Evolutionary conservation across 2,113 vertebrate genomes (phyloP), one percentile per base, ranked within the genome.

Genomic region (Sylvilagus bachmani): DNA sequence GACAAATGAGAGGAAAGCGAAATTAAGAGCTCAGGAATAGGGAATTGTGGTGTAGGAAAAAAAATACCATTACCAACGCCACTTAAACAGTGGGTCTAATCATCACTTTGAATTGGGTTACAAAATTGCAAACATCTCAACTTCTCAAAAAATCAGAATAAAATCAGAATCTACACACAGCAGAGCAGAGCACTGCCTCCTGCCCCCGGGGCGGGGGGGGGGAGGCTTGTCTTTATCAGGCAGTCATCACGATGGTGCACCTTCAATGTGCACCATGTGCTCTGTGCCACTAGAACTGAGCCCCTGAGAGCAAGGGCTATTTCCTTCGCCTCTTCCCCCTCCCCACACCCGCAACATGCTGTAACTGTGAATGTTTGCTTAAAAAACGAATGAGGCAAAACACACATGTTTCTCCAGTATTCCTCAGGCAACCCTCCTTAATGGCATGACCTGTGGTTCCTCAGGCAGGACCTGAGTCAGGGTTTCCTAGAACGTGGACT

Each of bases 211-310:
- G 3, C 5, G 44, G 38, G 38, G 38, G 44, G 44, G 6, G 44
- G 6, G 44, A 7, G 44, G 44, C 29, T 55, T 69, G 51, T 49
- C 22, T 29, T 29, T 24, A 1, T 27, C 55, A n/a, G 24, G 31
- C 14, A 2, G 9, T 36, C 53, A 19, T 6, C 19, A 10, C 1
- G 24, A 4, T 5, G 21, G 4, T 33, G 8, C 1, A 0, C 12
- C 2, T 49, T 55, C 17, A n/a, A 38, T 13, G 64, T 14, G 14
- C 29, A 84, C 70, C 24, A 21, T 17, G 3, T 22, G 79, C 66
- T 71, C n/a, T 75, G 70, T 61, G 61, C 53, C 36, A 25, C 27
- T 64, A 25, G 25, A 78, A 84, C 55, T 1, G 4, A 58, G 84
- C 62, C 29, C 58, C 93, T 61, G 67, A 83, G 74, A 95, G 36